Evolutionary conservation across 2,888 invertebrate genomes (phyloP), one percentile per base, ranked within the genome.

Genomic region (Cancer borealis): DNA sequence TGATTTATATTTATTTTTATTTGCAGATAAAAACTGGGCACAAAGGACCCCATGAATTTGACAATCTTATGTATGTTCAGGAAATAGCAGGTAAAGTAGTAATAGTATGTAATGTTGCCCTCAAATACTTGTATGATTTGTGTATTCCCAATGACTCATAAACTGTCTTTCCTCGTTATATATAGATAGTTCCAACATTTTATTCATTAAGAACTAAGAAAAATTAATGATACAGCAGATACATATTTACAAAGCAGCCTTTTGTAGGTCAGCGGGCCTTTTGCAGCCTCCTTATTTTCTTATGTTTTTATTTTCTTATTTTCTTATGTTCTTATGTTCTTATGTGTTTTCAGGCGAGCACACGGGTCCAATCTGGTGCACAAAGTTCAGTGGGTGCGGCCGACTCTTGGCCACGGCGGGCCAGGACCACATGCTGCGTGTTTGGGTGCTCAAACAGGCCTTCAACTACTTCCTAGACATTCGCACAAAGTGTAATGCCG

Each of bases 331-430:
- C 39, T 39, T 39, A 2, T 39, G 97, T 93, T 46, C 30, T 49
- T n/a, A n/a, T 73, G 96, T 97, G 96, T 97, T 99, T 96, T 98
- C 97, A 95, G 98, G 98, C 0, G 98, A 98, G 94, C 99, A 99
- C 96, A 97, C 98, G 17, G 99, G 99, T 89, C 99, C 99, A 0
- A 98, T 99, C 96, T 99, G 99, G 99, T 99, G 99, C 96, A 99
- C 99, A 98, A 99, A 99, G 97, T 99, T 99, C 97, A 99, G 99
- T 93, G 98, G 98, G 94, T 99, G 99, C 97, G 99, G 99, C 0
- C 97, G 99, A 21, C 97, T 99, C 95, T 97, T 99, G 96, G 99
- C 99, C 47, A 99, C 99, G 0, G 99, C 99, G 93, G 99, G 99
- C 0, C 99, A 99, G 97, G 99, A 99, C 97, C 98, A 98, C 96